Base-by-base conservation (phyloP, 2,888 invertebrate species). In the Ornithoptera priamus region DNA sequence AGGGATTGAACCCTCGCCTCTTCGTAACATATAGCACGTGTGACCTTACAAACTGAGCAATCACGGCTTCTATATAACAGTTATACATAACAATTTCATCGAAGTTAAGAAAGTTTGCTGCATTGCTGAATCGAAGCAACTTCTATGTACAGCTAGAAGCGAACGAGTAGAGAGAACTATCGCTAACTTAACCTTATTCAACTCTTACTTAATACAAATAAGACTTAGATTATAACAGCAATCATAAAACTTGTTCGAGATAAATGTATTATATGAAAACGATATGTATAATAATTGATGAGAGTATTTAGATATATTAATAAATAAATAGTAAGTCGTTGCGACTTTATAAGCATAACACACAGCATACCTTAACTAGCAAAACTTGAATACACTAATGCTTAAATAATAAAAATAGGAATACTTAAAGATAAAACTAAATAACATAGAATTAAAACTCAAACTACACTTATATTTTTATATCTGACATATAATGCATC, bases 241-340 rank as follows among this genome's bases (percentile, higher is more conserved):
- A 87, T 88, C 87, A 88, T 87, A 86, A 84, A 83, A 85, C 82
- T 80, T 80, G 77, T 79, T 77, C 78, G 80, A 84, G 82, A 80
- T 81, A 85, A 86, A 80, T 72, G 81, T 69, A 80, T 78, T 80
- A 78, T 71, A 75, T 77, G 70, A 83, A 90, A 30, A 85, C 83
- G 86, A 90, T 90, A 90, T 89, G 87, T 86, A 77, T 81, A 83
- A 75, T 88, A 88, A 89, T 89, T 89, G 85, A 88, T 88, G 88
- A 89, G 86, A 89, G 86, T 89, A 87, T 85, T 30, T 80, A 82
- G 73, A 76, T 83, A 83, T 62, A 65, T 66, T 46, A 46, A 17
- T 46, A 66, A 70, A 66, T 22, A 66, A 76, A 77, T 75, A 75
- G 72, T 76, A 10, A 70, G 66, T 67, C 67, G 10, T 64, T 42